A percentile compares a stretch with the other conserved stretches of the same genome.
phyloP scores from a whole-genome alignment of 2,888 invertebrate genomes.

The Criorhina ranunculi region DNA sequence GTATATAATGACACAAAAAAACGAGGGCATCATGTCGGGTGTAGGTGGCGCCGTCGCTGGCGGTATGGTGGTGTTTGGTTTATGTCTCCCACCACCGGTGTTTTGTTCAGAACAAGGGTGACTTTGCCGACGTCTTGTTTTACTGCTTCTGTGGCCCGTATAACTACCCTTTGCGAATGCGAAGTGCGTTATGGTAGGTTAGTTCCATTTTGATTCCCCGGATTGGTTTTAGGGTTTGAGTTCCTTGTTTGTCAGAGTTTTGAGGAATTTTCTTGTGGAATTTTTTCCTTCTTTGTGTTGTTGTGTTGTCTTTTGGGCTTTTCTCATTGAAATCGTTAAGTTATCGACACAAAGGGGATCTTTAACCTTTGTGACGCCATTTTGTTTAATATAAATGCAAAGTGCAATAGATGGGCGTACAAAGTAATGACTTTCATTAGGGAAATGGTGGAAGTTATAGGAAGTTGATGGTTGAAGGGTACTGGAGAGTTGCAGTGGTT shows the following conservation, averaged over 20 bases:
- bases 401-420: conserved; percentile 11
- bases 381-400: conserved; percentile 53
- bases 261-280: conserved; percentile 27
- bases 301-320: conserved; percentile 6
- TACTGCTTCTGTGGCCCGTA: conserved; percentile 62
- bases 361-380: conserved; percentile 66
- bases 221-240: conserved; percentile 34
- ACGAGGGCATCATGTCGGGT: conserved; percentile 73
- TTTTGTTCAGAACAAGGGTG: conserved; percentile 50
- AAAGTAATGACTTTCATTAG: background rate
- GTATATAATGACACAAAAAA: conserved; percentile 71
- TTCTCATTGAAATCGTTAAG: conserved; percentile 18
- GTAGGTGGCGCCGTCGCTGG: conserved; percentile 46
- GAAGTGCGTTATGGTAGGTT: conserved; percentile 82
- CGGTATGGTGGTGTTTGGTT: conserved; percentile 48
- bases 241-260: conserved; percentile 44
- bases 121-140: conserved; percentile 58
- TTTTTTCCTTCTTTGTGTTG: conserved; percentile 32
- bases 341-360: conserved; percentile 39
- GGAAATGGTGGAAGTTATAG: conserved; percentile 18
- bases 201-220: conserved; percentile 77
- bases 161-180: conserved; percentile 80
- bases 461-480: background rate
- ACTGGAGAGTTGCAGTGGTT: no score
- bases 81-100: conserved; percentile 25